Percentiles rank a stretch among this genome's conserved stretches.
Evolutionary conservation across 2,797 vertebrate species (phyloP).

Genomic region (Sparus aurata): DNA sequence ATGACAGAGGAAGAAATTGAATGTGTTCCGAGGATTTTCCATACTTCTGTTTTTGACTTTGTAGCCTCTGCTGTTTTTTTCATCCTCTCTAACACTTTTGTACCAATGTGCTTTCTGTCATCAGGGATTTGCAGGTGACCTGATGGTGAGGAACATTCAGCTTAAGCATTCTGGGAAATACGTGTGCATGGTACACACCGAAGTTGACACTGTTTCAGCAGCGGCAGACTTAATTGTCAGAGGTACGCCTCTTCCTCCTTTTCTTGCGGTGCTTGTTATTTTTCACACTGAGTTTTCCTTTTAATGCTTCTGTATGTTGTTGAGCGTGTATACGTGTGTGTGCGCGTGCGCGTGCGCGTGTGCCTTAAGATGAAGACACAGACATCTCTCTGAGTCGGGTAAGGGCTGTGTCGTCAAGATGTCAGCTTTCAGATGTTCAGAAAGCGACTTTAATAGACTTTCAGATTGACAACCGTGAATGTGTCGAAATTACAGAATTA

Average conservation of each 20-base stretch:
- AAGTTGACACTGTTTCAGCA: slow-evolving; percentile 89
- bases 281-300: slow-evolving; percentile 35
- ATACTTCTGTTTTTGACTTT: background rate
- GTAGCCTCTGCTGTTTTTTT: slow-evolving; percentile 18
- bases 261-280: slow-evolving; percentile 40
- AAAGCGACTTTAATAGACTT: slow-evolving; percentile 18
- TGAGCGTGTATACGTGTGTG: background rate
- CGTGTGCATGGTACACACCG: slow-evolving; percentile 88
- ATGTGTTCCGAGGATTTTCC: slow-evolving; percentile 28
- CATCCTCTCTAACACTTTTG: background rate
- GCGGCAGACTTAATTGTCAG: slow-evolving; percentile 89
- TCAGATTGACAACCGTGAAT: slow-evolving; percentile 2
- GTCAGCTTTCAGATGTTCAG: slow-evolving; percentile 20
- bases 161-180: slow-evolving; percentile 92
- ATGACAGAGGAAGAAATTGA: slow-evolving; percentile 20
- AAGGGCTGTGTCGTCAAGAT: slow-evolving; percentile 31
- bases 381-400: slow-evolving; percentile 32
- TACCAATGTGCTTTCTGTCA: slow-evolving; percentile 45
- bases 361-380: slow-evolving; percentile 11
- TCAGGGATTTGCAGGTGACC: slow-evolving; percentile 90
- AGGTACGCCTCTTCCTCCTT: slow-evolving; percentile 80
- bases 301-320: background rate
- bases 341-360: background rate
- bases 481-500: slow-evolving; percentile 28
- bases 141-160: slow-evolving; percentile 94